phyloP scores from a whole-genome alignment of 2,797 vertebrate species.

The Pipistrellus pipistrellus region DNA sequence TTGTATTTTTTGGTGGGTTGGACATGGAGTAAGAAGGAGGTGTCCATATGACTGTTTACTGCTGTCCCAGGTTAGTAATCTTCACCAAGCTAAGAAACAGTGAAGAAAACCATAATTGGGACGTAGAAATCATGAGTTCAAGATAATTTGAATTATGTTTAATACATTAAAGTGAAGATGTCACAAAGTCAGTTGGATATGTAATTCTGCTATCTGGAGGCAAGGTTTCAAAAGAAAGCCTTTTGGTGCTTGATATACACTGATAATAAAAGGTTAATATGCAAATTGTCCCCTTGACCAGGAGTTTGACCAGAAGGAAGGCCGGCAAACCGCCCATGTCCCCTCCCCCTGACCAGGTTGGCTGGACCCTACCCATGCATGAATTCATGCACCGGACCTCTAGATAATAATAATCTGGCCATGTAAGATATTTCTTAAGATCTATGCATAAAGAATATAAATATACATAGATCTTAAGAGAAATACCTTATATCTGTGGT shows the following conservation, averaged over 20 bases:
- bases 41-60: not conserved
- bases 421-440: too few relatives aligned
- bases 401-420: too few relatives aligned
- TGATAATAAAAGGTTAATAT: too few relatives aligned
- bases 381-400: too few relatives aligned
- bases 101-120: not conserved
- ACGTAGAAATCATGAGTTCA: not conserved
- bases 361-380: too few relatives aligned
- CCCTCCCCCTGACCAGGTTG: too few relatives aligned
- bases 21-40: not conserved
- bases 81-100: constrained; percentile 38
- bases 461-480: too few relatives aligned
- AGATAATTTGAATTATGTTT: not conserved
- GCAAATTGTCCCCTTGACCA: too few relatives aligned
- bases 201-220: not conserved
- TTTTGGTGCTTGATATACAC: not conserved
- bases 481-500: not conserved
- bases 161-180: not conserved
- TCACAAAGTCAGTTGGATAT: not conserved
- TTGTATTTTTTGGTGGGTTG: not conserved
- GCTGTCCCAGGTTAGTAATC: not conserved
- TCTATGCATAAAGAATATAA: too few relatives aligned
- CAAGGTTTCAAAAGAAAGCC: not conserved
- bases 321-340: too few relatives aligned
- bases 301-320: too few relatives aligned